These are phyloP conservation scores for Aphidoletes aphidimyza DNA, from an alignment of 2,888 invertebrate species.

Conservation along the genomic window DNA sequence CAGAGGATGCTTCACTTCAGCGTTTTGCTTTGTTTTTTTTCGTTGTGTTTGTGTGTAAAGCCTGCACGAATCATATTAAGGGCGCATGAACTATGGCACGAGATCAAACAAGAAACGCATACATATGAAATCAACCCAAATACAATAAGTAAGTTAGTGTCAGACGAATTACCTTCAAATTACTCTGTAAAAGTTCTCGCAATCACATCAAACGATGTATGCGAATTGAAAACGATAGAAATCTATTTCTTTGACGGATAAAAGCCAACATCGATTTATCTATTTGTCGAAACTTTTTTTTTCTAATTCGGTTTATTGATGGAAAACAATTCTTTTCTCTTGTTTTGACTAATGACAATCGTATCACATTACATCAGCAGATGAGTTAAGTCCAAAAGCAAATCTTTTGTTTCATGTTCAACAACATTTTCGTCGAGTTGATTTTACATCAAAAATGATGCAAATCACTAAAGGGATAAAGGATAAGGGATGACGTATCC, in stretches of 20 bases:
- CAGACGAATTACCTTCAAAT: conserved; percentile 16
- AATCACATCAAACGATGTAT: conserved; percentile 35
- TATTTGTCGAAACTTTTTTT: not conserved
- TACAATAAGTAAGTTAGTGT: not conserved
- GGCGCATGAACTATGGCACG: no score
- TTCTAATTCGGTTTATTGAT: not conserved
- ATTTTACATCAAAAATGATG: no score
- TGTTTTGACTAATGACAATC: not conserved
- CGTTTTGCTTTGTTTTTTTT: not conserved
- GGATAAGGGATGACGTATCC: no score
- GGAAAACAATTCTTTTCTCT: not conserved
- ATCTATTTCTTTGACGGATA: not conserved
- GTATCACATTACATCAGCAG: not conserved
- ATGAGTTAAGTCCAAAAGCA: not conserved
- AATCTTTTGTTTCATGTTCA: not conserved
- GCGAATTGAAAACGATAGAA: not conserved
- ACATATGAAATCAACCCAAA: not conserved
- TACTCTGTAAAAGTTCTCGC: conserved; percentile 9
- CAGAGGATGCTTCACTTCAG: not conserved
- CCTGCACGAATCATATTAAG: not conserved
- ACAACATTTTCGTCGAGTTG: no score
- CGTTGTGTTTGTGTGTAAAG: not conserved
- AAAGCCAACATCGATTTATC: not conserved
- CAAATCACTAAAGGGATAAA: no score
- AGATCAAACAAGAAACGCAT: not conserved